A percentile compares a stretch with the other conserved stretches of the same genome.
phyloP scores from a whole-genome alignment of 2,113 vertebrate species.

The Anolis sagrei region DNA sequence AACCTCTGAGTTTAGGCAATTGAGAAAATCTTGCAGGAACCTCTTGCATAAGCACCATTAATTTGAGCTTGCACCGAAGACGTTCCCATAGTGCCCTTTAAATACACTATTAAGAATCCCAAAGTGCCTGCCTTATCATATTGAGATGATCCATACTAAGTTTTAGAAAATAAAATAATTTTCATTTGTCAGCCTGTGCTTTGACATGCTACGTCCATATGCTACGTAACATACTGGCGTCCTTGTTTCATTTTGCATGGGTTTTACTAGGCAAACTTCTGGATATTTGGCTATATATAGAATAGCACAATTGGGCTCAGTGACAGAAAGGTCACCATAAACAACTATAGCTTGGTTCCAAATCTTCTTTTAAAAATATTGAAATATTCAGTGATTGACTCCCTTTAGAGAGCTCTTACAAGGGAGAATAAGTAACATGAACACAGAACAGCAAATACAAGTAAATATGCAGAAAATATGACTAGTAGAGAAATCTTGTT shows the following conservation, averaged over 20 bases:
- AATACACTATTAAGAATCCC: conserved; percentile 65
- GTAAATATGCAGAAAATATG: background rate
- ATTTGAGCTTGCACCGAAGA: conserved; percentile 10
- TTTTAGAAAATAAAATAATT: conserved; percentile 47
- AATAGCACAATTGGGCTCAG: conserved; percentile 24
- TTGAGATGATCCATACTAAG: conserved; percentile 26
- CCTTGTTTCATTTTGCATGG: conserved; percentile 33
- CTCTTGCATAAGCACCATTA: background rate
- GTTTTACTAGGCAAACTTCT: conserved; percentile 31
- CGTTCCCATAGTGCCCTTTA: conserved; percentile 38
- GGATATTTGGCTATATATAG: conserved; percentile 30
- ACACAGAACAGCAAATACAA: too few species aligned
- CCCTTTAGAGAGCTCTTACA: background rate
- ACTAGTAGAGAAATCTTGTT: background rate
- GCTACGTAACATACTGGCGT: conserved; percentile 29
- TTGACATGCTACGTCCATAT: conserved; percentile 16
- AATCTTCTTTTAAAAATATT: background rate
- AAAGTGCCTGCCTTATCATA: conserved; percentile 80
- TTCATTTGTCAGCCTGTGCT: conserved; percentile 36
- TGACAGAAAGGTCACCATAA: background rate
- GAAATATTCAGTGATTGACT: background rate
- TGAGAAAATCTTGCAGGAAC: conserved; percentile 27
- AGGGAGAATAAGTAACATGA: background rate
- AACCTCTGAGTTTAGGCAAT: conserved; percentile 37
- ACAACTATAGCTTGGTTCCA: background rate